phyloP scores from a whole-genome alignment of 2,797 vertebrate genomes.

The Neosalanx taihuensis region DNA sequence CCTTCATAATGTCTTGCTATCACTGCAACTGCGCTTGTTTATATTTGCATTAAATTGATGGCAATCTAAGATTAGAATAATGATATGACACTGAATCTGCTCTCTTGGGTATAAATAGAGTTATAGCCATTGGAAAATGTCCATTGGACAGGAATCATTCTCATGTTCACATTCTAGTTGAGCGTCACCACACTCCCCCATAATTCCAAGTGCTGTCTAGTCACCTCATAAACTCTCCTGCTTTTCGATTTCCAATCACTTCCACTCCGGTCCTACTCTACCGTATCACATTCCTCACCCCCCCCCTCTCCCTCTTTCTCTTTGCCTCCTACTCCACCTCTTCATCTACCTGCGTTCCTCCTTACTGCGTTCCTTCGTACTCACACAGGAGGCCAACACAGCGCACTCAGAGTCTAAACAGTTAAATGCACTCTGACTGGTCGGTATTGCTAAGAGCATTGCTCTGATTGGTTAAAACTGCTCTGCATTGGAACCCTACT shows the following conservation, averaged over 20 bases:
- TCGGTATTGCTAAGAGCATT: slow-evolving; percentile 45
- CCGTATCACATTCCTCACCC: background rate
- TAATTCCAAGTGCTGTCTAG: background rate
- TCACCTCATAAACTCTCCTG: slow-evolving; percentile 10
- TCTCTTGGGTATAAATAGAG: background rate
- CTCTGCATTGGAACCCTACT: slow-evolving; percentile 64
- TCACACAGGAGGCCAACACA: slow-evolving; percentile 34
- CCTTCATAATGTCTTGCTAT: slow-evolving; percentile 16
- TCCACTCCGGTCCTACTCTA: slow-evolving; percentile 14
- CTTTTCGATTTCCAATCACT: slow-evolving; percentile 18
- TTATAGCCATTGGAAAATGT: background rate
- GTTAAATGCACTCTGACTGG: slow-evolving; percentile 52
- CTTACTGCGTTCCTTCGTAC: slow-evolving; percentile 42
- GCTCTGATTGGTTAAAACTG: slow-evolving; percentile 51
- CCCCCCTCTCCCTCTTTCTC: slow-evolving; percentile 4
- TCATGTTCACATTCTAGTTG: background rate
- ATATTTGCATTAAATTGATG: slow-evolving; percentile 29
- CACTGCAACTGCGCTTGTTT: slow-evolving; percentile 17
- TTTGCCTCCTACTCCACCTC: slow-evolving; percentile 4
- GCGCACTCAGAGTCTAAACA: slow-evolving; percentile 31
- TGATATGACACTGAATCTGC: background rate
- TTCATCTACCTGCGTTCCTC: slow-evolving; percentile 18
- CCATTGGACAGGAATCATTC: background rate
- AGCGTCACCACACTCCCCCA: background rate
- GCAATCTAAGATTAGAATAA: background rate